Conservation (phyloP, 2,113 vertebrate genomes). For the Halichoerus grypus region DNA sequence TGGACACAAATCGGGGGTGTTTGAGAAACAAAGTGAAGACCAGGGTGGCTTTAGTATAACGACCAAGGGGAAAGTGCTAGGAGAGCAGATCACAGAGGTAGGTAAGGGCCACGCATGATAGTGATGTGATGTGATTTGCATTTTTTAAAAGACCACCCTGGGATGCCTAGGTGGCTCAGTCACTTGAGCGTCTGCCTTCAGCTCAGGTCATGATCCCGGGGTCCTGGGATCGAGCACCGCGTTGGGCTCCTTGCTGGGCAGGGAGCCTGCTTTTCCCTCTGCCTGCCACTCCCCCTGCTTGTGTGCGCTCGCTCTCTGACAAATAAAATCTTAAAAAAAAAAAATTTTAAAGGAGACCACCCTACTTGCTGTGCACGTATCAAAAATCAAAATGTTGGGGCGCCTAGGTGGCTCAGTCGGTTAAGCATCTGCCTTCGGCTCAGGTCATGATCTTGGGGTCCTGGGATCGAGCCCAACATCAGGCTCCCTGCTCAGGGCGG, state of each 20-base stretch:
- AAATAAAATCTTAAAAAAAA: too few species aligned
- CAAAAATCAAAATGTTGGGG: background rate
- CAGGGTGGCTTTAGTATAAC: background rate
- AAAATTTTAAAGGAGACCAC: background rate
- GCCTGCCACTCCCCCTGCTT: too few species aligned
- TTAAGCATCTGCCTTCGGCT: background rate
- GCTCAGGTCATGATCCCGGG: too few species aligned
- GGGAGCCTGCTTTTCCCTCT: too few species aligned
- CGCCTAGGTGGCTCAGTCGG: background rate
- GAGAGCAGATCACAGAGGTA: background rate
- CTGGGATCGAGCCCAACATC: background rate
- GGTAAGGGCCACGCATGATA: background rate
- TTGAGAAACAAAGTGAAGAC: slow-evolving; percentile 26
- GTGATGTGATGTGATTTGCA: background rate
- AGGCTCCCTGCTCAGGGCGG: background rate
- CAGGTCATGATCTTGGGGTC: background rate
- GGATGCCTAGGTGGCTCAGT: too few species aligned
- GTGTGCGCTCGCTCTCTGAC: too few species aligned
- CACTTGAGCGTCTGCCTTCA: too few species aligned
- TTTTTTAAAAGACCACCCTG: slow-evolving; percentile 6
- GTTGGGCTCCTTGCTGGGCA: background rate
- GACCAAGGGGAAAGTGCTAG: background rate
- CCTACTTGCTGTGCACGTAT: background rate
- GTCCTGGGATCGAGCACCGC: too few species aligned
- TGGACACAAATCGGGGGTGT: background rate